Conservation (phyloP, 2,888 invertebrate species). For the Formica aserva region DNA sequence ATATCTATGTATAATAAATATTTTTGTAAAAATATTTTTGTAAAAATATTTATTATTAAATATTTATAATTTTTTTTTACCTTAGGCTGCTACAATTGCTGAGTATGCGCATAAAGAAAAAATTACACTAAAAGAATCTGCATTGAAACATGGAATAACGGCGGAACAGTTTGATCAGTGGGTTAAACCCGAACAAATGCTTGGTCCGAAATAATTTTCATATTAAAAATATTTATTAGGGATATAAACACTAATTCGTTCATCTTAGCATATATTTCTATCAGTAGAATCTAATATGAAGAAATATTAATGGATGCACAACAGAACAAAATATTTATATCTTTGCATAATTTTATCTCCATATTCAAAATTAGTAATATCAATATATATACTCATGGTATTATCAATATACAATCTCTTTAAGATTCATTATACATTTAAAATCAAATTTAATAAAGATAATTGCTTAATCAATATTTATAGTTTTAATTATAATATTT, state of each 20-base stretch:
- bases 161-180: slow-evolving; percentile 94
- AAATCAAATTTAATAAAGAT: no score
- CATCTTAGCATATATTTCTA: not conserved
- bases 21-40: no score
- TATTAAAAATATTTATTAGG: slow-evolving; percentile 9
- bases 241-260: not conserved
- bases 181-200: slow-evolving; percentile 97
- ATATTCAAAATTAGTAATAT: no score
- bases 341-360: no score
- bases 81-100: slow-evolving; percentile 95
- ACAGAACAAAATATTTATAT: not conserved
- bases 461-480: no score
- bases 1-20: no score
- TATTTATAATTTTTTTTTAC: slow-evolving; percentile 82
- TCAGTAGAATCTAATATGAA: not conserved
- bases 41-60: no score
- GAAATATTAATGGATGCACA: not conserved
- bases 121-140: slow-evolving; percentile 94
- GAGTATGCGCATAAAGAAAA: slow-evolving; percentile 98
- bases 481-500: no score
- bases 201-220: slow-evolving; percentile 90
- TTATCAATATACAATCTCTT: no score
- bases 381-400: no score
- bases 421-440: no score
- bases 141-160: slow-evolving; percentile 90